Base-by-base conservation (phyloP, 2,888 invertebrate species). In the Papilio protenor region DNA sequence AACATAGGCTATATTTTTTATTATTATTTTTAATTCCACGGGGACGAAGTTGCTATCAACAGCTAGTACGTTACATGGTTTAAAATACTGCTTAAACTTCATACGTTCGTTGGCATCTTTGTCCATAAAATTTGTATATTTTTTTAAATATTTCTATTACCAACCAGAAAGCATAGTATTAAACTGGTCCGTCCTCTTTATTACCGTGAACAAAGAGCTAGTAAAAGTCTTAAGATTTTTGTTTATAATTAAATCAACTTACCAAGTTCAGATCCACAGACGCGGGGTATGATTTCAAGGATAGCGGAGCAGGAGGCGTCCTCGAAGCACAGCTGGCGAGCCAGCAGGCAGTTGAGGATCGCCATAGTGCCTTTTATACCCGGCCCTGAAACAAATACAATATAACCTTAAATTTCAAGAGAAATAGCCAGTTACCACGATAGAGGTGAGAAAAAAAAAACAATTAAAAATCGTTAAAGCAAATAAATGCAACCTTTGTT, bases 201-300 rank as follows among this genome's bases (percentile, higher is more conserved):
- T n/a, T 59, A 59, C 21, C 11, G 21, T 11, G 12, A 57, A 59
- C 8, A 11, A 52, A 5, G 52, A 16, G 18, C 52, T 52, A 18
- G 2, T 49, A 49, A 27, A 27, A 27, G 55, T 21, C 11, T 55
- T n/a, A 55, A 55, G n/a, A 23, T 59, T 59, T 12, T 11, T 59
- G 23, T 23, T 12, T 12, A 23, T 23, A 11, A 59, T 23, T 23
- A 18, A 66, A 57, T 27, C 21, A 23, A 95, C 96, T 97, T 92
- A 98, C 98, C 98, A 91, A 97, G 96, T 95, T 98, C 98, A 82
- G 97, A 97, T 82, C 98, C 98, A 92, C 98, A 98, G 85, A 98
- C 98, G 85, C 98, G 96, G 77, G 98, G 98, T 89, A 98, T 98
- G 87, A 98, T 98, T 94, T 98, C 98, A 89, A 98, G 93, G 91